phyloP scores from a whole-genome alignment of 2,797 vertebrate species.

The Cyprinella venusta region DNA sequence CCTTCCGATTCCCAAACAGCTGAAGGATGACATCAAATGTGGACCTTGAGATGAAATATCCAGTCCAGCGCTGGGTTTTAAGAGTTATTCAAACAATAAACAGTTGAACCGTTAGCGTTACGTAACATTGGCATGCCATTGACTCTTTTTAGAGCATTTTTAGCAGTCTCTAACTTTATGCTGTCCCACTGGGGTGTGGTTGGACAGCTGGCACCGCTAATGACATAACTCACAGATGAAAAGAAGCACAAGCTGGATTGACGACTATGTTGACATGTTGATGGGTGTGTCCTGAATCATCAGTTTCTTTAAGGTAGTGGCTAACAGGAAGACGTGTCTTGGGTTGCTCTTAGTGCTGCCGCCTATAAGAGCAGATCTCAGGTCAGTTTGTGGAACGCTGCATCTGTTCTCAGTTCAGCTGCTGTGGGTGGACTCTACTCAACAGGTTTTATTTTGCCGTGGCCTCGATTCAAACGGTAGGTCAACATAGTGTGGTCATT shows the following conservation, averaged over 20 bases:
- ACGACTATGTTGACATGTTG: constrained; percentile 25
- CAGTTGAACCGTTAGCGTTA: neutral
- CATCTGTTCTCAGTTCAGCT: constrained; percentile 8
- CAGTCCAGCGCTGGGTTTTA: neutral
- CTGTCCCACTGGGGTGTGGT: neutral
- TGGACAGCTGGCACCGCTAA: constrained; percentile 1
- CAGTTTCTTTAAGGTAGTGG: neutral
- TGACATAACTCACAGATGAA: constrained; percentile 20
- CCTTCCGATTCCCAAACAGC: constrained; percentile 15
- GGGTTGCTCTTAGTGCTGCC: neutral
- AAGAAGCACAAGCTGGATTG: neutral
- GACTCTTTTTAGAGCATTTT: neutral
- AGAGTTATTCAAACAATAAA: neutral
- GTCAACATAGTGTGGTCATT: neutral
- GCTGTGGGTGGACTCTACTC: neutral
- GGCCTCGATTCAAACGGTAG: neutral
- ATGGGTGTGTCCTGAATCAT: constrained; percentile 33
- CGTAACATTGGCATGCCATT: neutral
- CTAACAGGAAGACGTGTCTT: neutral
- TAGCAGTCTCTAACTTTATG: neutral
- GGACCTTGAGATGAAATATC: constrained; percentile 4
- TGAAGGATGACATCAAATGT: constrained; percentile 21
- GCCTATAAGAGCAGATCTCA: neutral
- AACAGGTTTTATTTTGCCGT: neutral
- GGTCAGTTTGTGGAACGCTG: neutral